These are phyloP conservation scores for Nesidiocoris tenuis DNA, from an alignment of 2,888 invertebrate species.

Conservation along the genomic window DNA sequence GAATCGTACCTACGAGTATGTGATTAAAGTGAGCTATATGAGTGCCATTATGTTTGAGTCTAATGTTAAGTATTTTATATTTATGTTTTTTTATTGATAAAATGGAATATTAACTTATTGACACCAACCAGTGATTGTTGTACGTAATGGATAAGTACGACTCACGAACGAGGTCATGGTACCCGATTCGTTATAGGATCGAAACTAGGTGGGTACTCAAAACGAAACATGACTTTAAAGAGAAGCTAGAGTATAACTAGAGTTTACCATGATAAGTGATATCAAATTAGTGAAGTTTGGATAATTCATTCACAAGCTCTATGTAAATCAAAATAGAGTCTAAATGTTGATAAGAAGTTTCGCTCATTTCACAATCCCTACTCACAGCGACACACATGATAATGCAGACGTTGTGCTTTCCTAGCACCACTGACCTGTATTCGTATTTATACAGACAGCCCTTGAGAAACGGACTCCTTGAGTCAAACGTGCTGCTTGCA, in stretches of 20 bases:
- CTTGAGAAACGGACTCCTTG: too few relatives aligned
- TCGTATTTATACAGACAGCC: too few relatives aligned
- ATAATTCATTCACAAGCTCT: constrained; percentile 8
- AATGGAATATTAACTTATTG: constrained; percentile 35
- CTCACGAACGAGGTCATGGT: background rate
- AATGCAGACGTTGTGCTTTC: too few relatives aligned
- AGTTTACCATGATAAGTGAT: constrained; percentile 48
- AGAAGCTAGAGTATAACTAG: constrained; percentile 37
- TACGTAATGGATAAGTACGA: constrained; percentile 9
- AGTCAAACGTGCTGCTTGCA: too few relatives aligned
- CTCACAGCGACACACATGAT: too few relatives aligned
- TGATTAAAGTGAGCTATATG: constrained; percentile 17
- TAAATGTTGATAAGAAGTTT: too few relatives aligned
- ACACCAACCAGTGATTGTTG: constrained; percentile 35
- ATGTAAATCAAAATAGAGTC: constrained; percentile 22
- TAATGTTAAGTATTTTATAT: constrained; percentile 28
- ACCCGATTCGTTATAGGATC: constrained; percentile 1
- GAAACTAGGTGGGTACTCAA: constrained; percentile 20
- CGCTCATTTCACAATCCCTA: too few relatives aligned
- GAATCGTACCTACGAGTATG: too few relatives aligned
- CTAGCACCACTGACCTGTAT: too few relatives aligned
- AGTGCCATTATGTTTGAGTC: constrained; percentile 34
- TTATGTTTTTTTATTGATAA: constrained; percentile 3
- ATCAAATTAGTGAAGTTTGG: constrained; percentile 25
- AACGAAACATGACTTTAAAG: constrained; percentile 33